Percentiles rank a stretch among this genome's conserved stretches.
These are phyloP conservation scores for Empidonax traillii DNA, from an alignment of 2,113 vertebrate genomes.

Conservation along the genomic window DNA sequence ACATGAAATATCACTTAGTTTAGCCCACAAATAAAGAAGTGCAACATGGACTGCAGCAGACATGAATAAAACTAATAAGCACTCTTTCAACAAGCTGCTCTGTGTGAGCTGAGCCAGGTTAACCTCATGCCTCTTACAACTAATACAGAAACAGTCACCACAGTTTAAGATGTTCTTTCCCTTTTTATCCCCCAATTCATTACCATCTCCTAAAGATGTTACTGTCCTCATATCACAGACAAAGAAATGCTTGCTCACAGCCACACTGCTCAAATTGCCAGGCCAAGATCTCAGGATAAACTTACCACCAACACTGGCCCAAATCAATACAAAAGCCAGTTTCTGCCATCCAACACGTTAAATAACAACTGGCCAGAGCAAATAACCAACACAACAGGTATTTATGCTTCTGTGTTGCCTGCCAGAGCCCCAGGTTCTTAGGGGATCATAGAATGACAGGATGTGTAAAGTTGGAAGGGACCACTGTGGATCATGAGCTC, in stretches of 20 bases:
- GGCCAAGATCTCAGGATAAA: background rate
- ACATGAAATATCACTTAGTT: background rate
- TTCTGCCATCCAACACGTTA: background rate
- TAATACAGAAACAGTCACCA: background rate
- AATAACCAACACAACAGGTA: background rate
- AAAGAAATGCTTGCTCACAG: background rate
- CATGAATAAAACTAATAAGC: background rate
- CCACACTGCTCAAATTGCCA: background rate
- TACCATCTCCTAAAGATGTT: background rate
- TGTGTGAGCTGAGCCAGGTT: background rate
- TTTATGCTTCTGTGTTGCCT: background rate
- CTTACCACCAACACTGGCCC: background rate
- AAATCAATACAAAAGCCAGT: background rate
- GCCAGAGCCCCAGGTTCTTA: background rate
- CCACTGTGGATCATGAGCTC: background rate
- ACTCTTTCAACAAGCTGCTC: background rate
- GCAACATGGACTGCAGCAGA: background rate
- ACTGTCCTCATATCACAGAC: background rate
- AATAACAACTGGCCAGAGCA: background rate
- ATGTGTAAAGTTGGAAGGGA: background rate
- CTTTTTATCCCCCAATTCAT: background rate
- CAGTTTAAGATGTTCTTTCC: background rate
- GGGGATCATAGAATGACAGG: background rate
- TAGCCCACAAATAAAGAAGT: background rate
- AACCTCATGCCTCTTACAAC: background rate